A percentile compares a stretch with the other conserved stretches of the same genome.
phyloP scores from a whole-genome alignment of 2,797 vertebrate species.

The Dryobates pubescens region DNA sequence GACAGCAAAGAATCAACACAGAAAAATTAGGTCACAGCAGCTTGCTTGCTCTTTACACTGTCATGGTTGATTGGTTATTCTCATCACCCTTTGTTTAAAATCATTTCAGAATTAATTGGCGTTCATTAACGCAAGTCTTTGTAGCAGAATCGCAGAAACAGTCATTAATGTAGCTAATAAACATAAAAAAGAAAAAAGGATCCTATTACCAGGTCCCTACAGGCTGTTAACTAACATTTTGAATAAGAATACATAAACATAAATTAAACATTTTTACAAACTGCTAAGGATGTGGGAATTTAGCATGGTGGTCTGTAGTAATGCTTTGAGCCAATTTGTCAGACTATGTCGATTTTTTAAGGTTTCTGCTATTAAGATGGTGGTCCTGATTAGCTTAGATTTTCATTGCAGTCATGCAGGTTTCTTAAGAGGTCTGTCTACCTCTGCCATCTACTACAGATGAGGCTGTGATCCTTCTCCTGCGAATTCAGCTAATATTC shows the following conservation, averaged over 20 bases:
- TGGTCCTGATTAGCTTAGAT: conserved; percentile 18
- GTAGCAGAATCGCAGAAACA: conserved; percentile 84
- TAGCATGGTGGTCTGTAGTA: conserved; percentile 71
- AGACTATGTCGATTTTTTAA: conserved; percentile 54
- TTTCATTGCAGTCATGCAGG: neutral
- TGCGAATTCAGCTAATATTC: neutral
- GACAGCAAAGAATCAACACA: conserved; percentile 76
- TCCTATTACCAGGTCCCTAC: conserved; percentile 83
- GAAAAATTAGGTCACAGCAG: conserved; percentile 82
- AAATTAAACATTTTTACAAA: conserved; percentile 83
- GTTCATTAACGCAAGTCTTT: conserved; percentile 85
- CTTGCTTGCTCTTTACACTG: conserved; percentile 78
- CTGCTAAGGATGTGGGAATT: conserved; percentile 79
- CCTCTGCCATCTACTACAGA: neutral
- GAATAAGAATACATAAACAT: conserved; percentile 84
- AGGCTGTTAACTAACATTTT: conserved; percentile 85
- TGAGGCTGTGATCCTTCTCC: neutral
- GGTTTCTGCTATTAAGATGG: conserved; percentile 22
- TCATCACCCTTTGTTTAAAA: conserved; percentile 89
- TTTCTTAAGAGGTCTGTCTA: neutral
- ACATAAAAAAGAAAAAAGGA: conserved; percentile 86
- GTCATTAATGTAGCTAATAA: conserved; percentile 87
- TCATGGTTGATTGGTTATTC: conserved; percentile 86
- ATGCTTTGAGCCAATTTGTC: conserved; percentile 71
- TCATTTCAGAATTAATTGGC: conserved; percentile 87